phyloP scores from a whole-genome alignment of 1,140 invertebrate genomes.

The Drosophila saltans region DNA sequence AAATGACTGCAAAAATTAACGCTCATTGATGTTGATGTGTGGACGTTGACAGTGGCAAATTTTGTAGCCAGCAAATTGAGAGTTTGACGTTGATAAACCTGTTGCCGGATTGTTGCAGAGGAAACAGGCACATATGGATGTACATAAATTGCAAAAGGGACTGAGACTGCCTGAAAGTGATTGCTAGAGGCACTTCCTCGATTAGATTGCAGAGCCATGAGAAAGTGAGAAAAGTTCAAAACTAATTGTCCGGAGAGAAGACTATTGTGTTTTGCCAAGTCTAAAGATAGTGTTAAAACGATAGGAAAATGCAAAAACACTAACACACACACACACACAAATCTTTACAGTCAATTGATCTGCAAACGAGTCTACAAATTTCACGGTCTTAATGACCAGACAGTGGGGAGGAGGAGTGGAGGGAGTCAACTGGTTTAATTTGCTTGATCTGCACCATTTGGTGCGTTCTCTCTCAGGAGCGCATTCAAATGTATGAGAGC shows the following conservation, averaged over 20 bases:
- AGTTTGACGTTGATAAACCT: constrained; percentile 41
- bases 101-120: not conserved
- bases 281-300: constrained; percentile 33
- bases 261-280: constrained; percentile 37
- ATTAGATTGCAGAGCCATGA: constrained; percentile 39
- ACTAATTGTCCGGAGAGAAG: constrained; percentile 25
- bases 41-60: constrained; percentile 58
- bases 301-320: constrained; percentile 30
- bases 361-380: constrained; percentile 34
- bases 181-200: constrained; percentile 49
- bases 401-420: not conserved
- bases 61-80: constrained; percentile 46
- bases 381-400: constrained; percentile 16
- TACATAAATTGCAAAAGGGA: constrained; percentile 44
- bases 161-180: not conserved
- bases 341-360: constrained; percentile 61
- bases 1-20: constrained; percentile 53
- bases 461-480: not conserved
- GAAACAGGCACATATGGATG: constrained; percentile 5
- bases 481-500: not conserved
- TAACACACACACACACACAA: not conserved
- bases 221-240: constrained; percentile 61
- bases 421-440: not conserved
- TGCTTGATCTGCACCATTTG: not conserved
- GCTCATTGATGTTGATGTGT: constrained; percentile 53